Base-by-base conservation (phyloP, 2,113 vertebrate genomes). In the Microtus oregoni region DNA sequence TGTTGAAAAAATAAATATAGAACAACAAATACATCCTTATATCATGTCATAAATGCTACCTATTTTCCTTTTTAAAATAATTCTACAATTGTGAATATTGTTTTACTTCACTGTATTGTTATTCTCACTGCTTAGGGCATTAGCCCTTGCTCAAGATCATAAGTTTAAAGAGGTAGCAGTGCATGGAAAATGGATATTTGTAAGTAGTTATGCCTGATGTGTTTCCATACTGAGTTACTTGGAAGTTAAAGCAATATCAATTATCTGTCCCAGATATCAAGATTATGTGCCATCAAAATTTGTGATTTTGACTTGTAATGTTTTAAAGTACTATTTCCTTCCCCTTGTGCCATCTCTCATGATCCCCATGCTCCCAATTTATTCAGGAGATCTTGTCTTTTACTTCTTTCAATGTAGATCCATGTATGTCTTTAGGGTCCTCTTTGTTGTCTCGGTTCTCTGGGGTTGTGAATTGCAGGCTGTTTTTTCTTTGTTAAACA, bases 1-100 rank as follows among this genome's bases (percentile, higher is more conserved):
- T 20, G 47, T 28, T 91, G 41, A 0, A 91, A 17, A 61, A 86
- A 68, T 70, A 82, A 94, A 65, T 75, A 89, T 0, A 90, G 63
- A 70, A 75, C 15, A 50, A 61, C 77, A 44, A 78, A 47, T 73
- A 28, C 94, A 65, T 89, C 19, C 7, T 92, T 50, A 72, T 67
- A 65, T 47, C 5, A 41, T 78, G 38, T 6, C 58, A 65, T 35
- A 1, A 14, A 63, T 41, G 50, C 5, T 91, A 68, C 11, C 83
- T 76, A 77, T 86, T 82, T 41, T 89, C 61, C 61, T n/a, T 90
- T 91, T 70, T 93, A 90, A 96, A 85, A 63, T 81, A 85, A 44
- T 4, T 4, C 20, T n/a, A 44, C 44, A 22, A 81, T 47, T 41
- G 30, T 38, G 78, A 14, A 15, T 73, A 75, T 73, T 63, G 0